Evolutionary conservation across 2,797 vertebrate genomes (phyloP), one percentile per base, ranked within the genome.

Genomic region (Morelia viridis): DNA sequence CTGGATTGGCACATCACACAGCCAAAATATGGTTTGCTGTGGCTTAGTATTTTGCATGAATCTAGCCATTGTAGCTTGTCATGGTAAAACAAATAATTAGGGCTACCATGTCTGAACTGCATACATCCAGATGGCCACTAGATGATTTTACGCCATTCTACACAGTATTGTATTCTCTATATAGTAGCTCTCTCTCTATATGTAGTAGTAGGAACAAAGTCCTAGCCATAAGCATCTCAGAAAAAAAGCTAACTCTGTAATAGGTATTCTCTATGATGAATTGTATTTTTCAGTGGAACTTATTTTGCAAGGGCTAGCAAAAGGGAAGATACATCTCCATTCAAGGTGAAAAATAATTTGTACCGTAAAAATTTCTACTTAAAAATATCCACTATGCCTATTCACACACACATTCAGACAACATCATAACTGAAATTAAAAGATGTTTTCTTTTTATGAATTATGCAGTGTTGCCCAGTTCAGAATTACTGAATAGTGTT

Each of bases 341-440:
- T 86, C 28, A 58, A 56, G 31, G 57, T 22, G 19, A 86, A 65
- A 88, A 53, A 50, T 58, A 89, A n/a, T 68, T 68, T 89, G 15
- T 6, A 31, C 13, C n/a, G 9, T 17, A 31, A 28, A 57, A 22
- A 62, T 31, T 60, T 22, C 28, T 28, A 4, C 56, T 65, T 58
- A 28, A 68, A 83, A 46, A 57, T 86, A 86, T 84, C 8, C 8
- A 64, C 2, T 84, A 11, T 19, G 22, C 62, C 35, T 50, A 41
- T 15, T 13, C 87, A 11, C 10, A 35, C 57, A 88, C 62, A n/a
- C 2, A 35, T 17, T 22, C 17, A 24, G 60, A 41, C 3, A 0
- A 91, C 89, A 88, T 86, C 35, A 96, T 95, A 94, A 95, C 95
- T 95, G 60, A 50, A 80, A 93, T 76, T 68, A 84, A 88, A 64